Percentiles rank a stretch among this genome's conserved stretches.
phyloP scores from a whole-genome alignment of 1,140 invertebrate species.

The Diuraphis noxia region DNA sequence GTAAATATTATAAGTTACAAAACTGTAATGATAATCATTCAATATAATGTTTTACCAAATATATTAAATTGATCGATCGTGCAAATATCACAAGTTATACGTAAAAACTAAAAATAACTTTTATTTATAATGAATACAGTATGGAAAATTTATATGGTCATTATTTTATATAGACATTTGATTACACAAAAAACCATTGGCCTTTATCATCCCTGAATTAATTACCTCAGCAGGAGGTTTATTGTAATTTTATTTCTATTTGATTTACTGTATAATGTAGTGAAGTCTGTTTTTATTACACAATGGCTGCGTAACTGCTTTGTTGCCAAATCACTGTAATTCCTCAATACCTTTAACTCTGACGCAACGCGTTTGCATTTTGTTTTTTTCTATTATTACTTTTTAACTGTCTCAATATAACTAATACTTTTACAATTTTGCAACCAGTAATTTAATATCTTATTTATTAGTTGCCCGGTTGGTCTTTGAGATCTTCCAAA shows the following conservation, averaged over 20 bases:
- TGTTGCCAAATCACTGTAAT: background rate
- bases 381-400: background rate
- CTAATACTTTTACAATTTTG: background rate
- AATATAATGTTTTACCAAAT: background rate
- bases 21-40: background rate
- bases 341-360: background rate
- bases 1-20: background rate
- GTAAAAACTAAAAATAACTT: background rate
- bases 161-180: background rate
- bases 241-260: background rate
- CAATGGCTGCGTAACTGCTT: background rate
- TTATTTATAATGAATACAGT: background rate
- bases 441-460: background rate
- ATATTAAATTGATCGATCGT: background rate
- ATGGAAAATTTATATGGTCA: background rate
- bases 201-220: background rate
- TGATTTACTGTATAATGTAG: background rate
- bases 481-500: background rate
- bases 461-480: background rate
- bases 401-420: background rate
- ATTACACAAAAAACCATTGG: background rate
- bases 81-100: background rate
- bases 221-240: background rate
- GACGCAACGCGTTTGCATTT: background rate
- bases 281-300: constrained; percentile 15